A percentile compares a stretch with the other conserved stretches of the same genome.
These are phyloP conservation scores for Mungos mungo DNA, from an alignment of 2,113 vertebrate species.

Conservation along the genomic window DNA sequence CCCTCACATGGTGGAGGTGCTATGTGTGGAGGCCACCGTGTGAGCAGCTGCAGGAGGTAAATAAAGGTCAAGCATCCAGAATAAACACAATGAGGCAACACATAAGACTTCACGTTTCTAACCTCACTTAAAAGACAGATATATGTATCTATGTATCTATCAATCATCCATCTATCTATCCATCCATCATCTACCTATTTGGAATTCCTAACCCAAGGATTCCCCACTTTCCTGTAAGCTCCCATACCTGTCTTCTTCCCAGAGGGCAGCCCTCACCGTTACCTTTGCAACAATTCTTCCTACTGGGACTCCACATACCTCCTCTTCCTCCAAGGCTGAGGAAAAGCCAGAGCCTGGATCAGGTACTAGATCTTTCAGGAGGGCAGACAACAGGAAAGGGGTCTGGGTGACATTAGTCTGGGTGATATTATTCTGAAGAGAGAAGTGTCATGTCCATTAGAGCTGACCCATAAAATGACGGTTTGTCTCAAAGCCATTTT, in stretches of 20 bases:
- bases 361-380: constrained; percentile 17
- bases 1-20: background rate
- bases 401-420: background rate
- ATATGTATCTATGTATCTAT: too few species aligned
- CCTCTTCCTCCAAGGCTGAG: background rate
- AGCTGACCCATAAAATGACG: constrained; percentile 60
- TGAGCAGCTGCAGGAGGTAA: background rate
- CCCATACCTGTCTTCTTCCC: too few species aligned
- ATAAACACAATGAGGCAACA: background rate
- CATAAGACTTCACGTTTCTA: background rate
- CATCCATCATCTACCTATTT: background rate
- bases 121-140: background rate
- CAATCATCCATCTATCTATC: too few species aligned
- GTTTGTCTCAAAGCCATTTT: constrained; percentile 63
- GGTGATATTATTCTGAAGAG: constrained; percentile 16
- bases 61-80: background rate
- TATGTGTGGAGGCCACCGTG: background rate
- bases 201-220: background rate
- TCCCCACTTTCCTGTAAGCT: background rate
- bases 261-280: background rate
- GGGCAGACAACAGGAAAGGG: background rate
- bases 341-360: background rate
- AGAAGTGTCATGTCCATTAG: background rate
- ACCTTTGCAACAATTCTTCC: background rate
- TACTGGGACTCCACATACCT: constrained; percentile 60